These are phyloP conservation scores for Parazoanthus swiftii DNA, from an alignment of 92 coral and sea anemone species.

Conservation along the genomic window DNA sequence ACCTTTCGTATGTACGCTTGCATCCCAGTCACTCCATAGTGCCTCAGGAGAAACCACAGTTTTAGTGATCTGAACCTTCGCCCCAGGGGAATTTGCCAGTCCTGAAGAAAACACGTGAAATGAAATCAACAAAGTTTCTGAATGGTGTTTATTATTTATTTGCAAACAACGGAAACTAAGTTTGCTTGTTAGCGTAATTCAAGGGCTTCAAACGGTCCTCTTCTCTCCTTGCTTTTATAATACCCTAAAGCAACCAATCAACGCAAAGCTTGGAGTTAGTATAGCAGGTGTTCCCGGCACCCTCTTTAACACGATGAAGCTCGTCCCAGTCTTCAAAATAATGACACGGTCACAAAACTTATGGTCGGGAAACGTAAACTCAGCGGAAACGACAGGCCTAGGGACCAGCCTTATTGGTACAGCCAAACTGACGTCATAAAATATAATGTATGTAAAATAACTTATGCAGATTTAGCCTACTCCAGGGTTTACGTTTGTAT, in stretches of 20 bases:
- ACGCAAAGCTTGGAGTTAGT: neutral
- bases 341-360: no score
- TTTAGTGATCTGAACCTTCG: conserved; percentile 51
- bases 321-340: no score
- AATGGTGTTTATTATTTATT: neutral
- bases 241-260: neutral
- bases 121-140: neutral
- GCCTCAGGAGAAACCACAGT: conserved; percentile 53
- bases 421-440: no score
- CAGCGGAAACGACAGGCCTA: no score
- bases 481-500: no score
- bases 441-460: no score
- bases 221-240: neutral
- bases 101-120: conserved; percentile 8
- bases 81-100: conserved; percentile 60
- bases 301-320: no score
- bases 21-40: conserved; percentile 45
- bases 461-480: no score
- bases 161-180: neutral
- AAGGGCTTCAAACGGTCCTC: neutral
- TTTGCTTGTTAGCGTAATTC: no score
- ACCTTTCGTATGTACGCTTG: conserved; percentile 43
- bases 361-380: no score
- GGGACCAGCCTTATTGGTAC: no score
- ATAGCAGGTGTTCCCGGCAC: no score